Conservation (phyloP, 2,797 vertebrate species). For the Luscinia megarhynchos region DNA sequence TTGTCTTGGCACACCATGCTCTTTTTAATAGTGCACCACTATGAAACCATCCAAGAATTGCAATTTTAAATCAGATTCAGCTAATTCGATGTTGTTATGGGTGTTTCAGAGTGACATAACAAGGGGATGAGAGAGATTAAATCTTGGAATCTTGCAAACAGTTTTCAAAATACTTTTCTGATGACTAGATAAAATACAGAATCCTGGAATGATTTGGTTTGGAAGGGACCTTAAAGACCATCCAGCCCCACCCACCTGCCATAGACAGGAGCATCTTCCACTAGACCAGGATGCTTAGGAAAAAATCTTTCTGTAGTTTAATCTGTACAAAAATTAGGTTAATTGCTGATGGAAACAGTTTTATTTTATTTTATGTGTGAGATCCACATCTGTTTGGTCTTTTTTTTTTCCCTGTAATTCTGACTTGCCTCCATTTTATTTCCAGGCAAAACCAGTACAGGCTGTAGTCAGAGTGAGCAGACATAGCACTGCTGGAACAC, state of each 20-base stretch:
- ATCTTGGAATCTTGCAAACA: neutral
- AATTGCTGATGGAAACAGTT: neutral
- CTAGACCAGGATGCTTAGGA: neutral
- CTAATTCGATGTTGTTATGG: fast-evolving
- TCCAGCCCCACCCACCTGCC: neutral
- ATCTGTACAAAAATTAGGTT: neutral
- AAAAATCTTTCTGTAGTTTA: neutral
- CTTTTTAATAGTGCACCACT: neutral
- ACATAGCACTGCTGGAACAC: neutral
- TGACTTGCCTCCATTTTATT: conserved; percentile 13
- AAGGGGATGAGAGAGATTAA: neutral
- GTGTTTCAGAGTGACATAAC: neutral
- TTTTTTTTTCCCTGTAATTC: neutral
- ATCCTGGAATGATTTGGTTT: neutral
- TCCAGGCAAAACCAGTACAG: neutral
- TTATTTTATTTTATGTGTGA: neutral
- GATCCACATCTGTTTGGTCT: neutral
- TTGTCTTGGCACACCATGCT: neutral
- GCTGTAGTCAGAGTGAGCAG: conserved; percentile 19
- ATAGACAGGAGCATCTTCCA: neutral
- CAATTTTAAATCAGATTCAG: neutral
- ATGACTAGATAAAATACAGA: neutral
- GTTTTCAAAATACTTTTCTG: neutral
- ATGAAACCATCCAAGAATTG: neutral
- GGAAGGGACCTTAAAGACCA: neutral